Evolutionary conservation across 2,113 vertebrate species (phyloP).

Genomic region (Lanius collurio): DNA sequence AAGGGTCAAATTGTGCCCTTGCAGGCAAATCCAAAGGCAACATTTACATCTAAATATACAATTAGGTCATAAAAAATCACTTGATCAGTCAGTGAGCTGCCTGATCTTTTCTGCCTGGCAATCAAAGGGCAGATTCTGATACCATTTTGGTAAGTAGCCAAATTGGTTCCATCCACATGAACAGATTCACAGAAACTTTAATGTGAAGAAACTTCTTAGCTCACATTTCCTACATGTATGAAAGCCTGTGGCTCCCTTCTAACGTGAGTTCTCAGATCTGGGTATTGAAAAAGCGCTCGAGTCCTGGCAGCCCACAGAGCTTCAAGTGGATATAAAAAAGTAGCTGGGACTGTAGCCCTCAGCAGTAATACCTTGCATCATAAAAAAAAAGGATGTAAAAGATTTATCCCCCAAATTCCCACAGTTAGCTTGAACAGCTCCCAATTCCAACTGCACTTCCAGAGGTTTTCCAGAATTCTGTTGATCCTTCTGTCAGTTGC

Average conservation of each 20-base stretch:
- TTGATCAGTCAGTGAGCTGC: background rate
- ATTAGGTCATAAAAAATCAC: background rate
- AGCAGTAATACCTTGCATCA: background rate
- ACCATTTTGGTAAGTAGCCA: background rate
- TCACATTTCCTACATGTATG: background rate
- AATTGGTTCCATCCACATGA: background rate
- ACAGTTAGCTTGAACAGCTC: background rate
- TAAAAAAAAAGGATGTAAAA: background rate
- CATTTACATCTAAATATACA: constrained; percentile 32
- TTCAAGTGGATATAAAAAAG: background rate
- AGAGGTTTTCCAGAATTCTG: background rate
- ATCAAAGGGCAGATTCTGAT: constrained; percentile 34
- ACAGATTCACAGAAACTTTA: background rate
- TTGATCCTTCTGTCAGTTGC: background rate
- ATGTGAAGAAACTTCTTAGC: background rate
- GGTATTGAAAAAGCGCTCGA: background rate
- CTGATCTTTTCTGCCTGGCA: background rate
- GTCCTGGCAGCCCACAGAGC: background rate
- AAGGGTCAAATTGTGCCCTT: background rate
- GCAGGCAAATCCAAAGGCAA: constrained; percentile 4
- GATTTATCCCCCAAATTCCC: background rate
- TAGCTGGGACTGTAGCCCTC: background rate
- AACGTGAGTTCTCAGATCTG: background rate
- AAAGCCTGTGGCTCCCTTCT: background rate
- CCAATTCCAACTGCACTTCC: background rate